Conservation (phyloP, 1,140 invertebrate genomes). For the Agrypnia vestita region DNA sequence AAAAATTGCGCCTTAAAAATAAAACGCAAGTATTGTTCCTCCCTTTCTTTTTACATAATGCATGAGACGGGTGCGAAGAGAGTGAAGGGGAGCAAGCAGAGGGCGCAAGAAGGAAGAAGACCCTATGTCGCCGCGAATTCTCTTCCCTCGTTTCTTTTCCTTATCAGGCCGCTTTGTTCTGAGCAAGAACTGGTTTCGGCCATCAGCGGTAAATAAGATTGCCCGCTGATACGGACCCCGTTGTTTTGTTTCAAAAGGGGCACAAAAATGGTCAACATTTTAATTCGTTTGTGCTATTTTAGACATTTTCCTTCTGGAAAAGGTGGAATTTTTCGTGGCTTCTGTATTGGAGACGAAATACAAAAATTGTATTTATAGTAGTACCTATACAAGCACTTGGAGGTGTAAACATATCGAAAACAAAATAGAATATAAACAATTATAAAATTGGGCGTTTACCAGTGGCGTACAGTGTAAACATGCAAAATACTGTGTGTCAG, state of each 20-base stretch:
- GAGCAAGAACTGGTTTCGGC: slow-evolving; percentile 12
- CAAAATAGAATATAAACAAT: too few species aligned
- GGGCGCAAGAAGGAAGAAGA: slow-evolving; percentile 44
- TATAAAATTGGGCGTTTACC: too few species aligned
- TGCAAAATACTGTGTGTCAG: too few species aligned
- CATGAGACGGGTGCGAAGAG: slow-evolving; percentile 44
- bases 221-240: slow-evolving; percentile 7
- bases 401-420: too few species aligned
- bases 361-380: too few species aligned
- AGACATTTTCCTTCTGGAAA: background rate
- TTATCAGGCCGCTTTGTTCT: slow-evolving; percentile 15
- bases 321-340: too few species aligned
- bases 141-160: slow-evolving; percentile 30
- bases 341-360: too few species aligned
- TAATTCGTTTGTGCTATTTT: slow-evolving; percentile 33
- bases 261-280: slow-evolving; percentile 30
- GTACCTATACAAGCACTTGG: too few species aligned
- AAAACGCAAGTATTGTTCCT: slow-evolving; percentile 52
- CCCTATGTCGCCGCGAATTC: slow-evolving; percentile 41
- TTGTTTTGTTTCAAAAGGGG: slow-evolving; percentile 40
- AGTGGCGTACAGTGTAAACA: too few species aligned
- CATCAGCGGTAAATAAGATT: slow-evolving; percentile 44
- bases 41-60: slow-evolving; percentile 54
- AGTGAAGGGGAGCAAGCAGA: slow-evolving; percentile 18
- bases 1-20: slow-evolving; percentile 52